Conservation (phyloP, 2,113 vertebrate genomes). For the Typhlomys cinereus region DNA sequence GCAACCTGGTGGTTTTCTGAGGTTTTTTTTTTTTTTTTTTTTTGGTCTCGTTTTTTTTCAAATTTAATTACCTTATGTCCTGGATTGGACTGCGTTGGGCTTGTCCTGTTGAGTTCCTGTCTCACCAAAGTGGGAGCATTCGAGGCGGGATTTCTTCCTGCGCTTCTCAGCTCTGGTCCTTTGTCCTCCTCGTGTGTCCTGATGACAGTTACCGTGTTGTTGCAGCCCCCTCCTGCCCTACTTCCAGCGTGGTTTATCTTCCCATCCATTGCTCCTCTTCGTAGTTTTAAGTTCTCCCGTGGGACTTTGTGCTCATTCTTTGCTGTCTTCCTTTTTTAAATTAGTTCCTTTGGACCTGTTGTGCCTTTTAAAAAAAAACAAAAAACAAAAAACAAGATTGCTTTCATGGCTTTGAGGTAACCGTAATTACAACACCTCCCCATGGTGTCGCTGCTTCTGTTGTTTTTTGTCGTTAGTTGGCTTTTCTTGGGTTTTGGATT, state of each 20-base stretch:
- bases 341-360: background rate
- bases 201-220: background rate
- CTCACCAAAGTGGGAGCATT: background rate
- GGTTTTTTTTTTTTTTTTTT: constrained; percentile 21
- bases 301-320: background rate
- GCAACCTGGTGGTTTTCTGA: background rate
- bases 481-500: constrained; percentile 5
- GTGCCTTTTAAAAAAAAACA: too few species aligned
- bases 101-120: constrained; percentile 35
- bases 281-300: too few species aligned
- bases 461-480: constrained; percentile 2
- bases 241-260: constrained; percentile 31
- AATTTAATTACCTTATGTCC: constrained; percentile 30
- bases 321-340: background rate
- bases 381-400: too few species aligned
- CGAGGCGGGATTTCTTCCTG: background rate
- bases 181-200: background rate
- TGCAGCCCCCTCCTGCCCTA: background rate
- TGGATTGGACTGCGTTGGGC: background rate
- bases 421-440: background rate
- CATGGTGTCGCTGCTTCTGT: background rate
- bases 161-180: background rate
- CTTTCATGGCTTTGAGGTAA: background rate
- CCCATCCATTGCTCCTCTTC: constrained; percentile 5
- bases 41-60: constrained; percentile 30